Evolutionary conservation across 2,888 invertebrate genomes (phyloP), one percentile per base, ranked within the genome.

Genomic region (Scotopteryx bipunctaria): DNA sequence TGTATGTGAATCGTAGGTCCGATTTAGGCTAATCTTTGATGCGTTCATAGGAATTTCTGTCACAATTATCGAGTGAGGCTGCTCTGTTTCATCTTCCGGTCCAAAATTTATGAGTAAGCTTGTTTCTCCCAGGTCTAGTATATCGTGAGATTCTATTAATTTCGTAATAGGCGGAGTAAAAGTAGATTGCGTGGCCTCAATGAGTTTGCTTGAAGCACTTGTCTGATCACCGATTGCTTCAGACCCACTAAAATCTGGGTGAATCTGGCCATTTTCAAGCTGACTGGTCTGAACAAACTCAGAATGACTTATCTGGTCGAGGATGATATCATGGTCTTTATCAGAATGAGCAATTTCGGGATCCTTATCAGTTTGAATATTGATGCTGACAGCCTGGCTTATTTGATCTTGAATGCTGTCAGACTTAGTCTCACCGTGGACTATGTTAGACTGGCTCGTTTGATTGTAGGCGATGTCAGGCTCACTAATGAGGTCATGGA

Each of bases 61-160:
- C 37, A 89, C 80, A 4, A 89, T 88, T 11, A 89, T 86, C 23
- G 89, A 89, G 63, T 89, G 89, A 11, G 89, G 89, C 58, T 88
- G 89, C 37, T 89, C 88, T 14, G 75, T 85, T 59, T 86, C 88
- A 55, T 88, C 87, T 38, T 86, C 86, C 8, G 65, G 61, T 50
- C 82, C 81, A 45, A 83, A 74, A 64, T 84, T 80, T 8, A 82
- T 76, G 57, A 82, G 71, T 66, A 76, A 81, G 59, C 73, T 57
- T 25, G 76, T 70, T 69, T 71, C 75, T 51, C 64, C 63, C 69
- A 67, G 64, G 64, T 73, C 75, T 63, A 69, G 66, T 66, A 78
- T 61, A 48, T 63, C 62, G 44, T 81, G 83, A 83, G 87, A 85
- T 85, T 88, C 86, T 64, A 70, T 71, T 78, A 82, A 79, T 81